Evolutionary conservation across 2,888 invertebrate species (phyloP), one percentile per base, ranked within the genome.

Genomic region (Litoditis marina): DNA sequence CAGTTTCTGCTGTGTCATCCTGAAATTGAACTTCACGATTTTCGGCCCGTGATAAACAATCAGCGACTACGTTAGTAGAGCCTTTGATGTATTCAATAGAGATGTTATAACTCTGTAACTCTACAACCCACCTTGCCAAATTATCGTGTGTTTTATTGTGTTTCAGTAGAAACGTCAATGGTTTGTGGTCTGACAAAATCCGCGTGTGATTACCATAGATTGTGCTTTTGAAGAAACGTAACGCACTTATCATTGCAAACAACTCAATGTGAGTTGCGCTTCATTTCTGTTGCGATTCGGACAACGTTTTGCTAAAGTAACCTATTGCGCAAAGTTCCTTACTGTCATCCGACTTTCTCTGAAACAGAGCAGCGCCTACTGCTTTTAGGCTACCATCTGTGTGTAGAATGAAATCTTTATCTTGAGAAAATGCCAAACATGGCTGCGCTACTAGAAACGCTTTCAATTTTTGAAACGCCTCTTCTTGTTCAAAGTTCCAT

Each of bases 371-470:
- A 1, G 78, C 73, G 6, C 78, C 80, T 5, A 76, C 32, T 1
- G 76, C 80, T 19, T 57, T 52, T 8, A 60, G 61, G 7, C 74
- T 75, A 5, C 74, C 80, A 56, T 81, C 78, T 7, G 69, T 68
- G 56, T 65, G 57, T 2, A 76, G 46, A 7, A 69, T 59, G 42
- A 76, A 72, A 13, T 60, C 51, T 22, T 65, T 60, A 28, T 63
- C 63, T 25, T 58, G 42, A 1, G 66, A 63, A 31, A 42, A 64
- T 0, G 32, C 52, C 11, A 67, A 50, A 7, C 60, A 42, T 0
- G 67, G 67, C 39, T 66, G 42, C 1, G 19, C 4, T 0, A 27
- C 30, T 2, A 65, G 30, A 2, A 22, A n/a, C 0, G 27, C n/a
- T n/a, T 34, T 34, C 1, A 66, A 25, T 13, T n/a, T 62, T 8